phyloP scores from a whole-genome alignment of 2,113 vertebrate species.

The Istiophorus platypterus region DNA sequence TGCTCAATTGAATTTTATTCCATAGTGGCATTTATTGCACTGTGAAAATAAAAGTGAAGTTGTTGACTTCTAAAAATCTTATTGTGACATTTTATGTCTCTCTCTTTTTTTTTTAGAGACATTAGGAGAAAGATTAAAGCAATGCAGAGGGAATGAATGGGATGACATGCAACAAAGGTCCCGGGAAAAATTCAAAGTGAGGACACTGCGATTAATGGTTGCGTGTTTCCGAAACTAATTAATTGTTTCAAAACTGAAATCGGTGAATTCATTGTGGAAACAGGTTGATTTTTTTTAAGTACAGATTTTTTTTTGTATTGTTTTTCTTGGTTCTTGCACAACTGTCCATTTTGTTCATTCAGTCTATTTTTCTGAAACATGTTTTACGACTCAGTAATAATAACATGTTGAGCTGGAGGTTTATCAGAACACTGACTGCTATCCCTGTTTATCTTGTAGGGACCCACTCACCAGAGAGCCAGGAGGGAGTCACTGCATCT shows the following conservation, averaged over 20 bases:
- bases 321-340: neutral
- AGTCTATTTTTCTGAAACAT: slow-evolving; percentile 14
- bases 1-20: neutral
- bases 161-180: too few relatives aligned
- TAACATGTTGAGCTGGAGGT: too few relatives aligned
- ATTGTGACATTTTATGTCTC: neutral
- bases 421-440: neutral
- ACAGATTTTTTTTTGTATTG: too few relatives aligned
- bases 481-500: slow-evolving; percentile 81
- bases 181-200: too few relatives aligned
- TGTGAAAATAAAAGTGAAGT: neutral
- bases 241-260: neutral
- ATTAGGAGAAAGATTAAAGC: too few relatives aligned
- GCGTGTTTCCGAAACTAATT: too few relatives aligned
- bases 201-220: too few relatives aligned
- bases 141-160: too few relatives aligned
- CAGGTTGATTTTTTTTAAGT: too few relatives aligned
- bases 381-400: too few relatives aligned
- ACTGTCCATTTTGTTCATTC: neutral
- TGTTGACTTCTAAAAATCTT: neutral
- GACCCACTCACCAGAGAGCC: slow-evolving; percentile 80
- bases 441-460: neutral
- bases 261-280: too few relatives aligned
- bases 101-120: too few relatives aligned
- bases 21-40: neutral